These are phyloP conservation scores for Strix occidentalis DNA, from an alignment of 2,797 vertebrate genomes.

Conservation along the genomic window DNA sequence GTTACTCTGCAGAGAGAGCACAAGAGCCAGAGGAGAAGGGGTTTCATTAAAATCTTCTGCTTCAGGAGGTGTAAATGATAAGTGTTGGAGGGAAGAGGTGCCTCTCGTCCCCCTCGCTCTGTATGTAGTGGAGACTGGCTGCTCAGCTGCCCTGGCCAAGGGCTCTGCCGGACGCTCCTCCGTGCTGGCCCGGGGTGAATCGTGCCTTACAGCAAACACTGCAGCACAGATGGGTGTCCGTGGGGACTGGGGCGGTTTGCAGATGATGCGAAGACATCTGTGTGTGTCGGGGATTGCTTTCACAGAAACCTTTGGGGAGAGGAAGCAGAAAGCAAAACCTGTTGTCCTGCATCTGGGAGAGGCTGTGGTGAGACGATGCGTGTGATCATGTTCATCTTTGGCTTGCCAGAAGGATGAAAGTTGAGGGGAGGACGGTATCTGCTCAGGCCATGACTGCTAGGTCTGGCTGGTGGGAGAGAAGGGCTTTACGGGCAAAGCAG, in stretches of 20 bases:
- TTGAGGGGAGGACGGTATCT: accelerated
- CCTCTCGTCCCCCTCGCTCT: background rate
- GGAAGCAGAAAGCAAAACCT: background rate
- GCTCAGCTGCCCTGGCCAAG: background rate
- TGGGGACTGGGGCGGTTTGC: accelerated
- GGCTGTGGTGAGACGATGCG: accelerated
- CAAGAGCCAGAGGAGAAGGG: background rate
- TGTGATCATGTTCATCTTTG: accelerated
- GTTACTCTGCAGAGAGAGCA: background rate
- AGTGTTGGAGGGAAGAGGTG: background rate
- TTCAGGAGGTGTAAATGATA: background rate
- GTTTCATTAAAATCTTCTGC: background rate
- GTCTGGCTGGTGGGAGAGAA: background rate
- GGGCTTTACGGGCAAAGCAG: accelerated
- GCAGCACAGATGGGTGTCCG: accelerated
- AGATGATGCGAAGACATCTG: background rate
- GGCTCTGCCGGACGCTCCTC: accelerated
- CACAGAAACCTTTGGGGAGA: background rate
- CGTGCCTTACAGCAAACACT: accelerated
- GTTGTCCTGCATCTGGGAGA: background rate
- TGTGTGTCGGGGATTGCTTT: background rate
- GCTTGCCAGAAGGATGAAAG: background rate
- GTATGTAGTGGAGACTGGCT: accelerated
- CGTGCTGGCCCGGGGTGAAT: background rate
- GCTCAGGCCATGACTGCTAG: background rate